Conservation (phyloP, 2,797 vertebrate genomes). For the Danio tinwini region DNA sequence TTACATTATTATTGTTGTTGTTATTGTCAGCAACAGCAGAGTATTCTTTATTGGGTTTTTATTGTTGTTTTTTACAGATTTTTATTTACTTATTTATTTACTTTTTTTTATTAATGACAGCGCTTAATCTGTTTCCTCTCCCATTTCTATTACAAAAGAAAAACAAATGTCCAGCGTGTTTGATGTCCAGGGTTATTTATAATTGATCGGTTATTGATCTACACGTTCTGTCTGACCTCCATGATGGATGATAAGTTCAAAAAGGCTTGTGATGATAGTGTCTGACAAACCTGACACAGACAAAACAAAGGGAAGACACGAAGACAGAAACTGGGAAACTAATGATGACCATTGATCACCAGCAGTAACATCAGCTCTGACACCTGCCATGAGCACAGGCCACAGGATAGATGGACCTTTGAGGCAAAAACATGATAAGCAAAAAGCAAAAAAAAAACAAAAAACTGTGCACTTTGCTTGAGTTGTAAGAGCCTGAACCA, state of each 20-base stretch:
- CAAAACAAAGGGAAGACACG: slow-evolving; percentile 37
- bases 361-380: slow-evolving; percentile 27
- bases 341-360: slow-evolving; percentile 50
- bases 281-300: slow-evolving; percentile 34
- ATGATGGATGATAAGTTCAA: slow-evolving; percentile 47
- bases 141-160: too few relatives aligned
- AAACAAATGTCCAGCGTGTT: slow-evolving; percentile 4
- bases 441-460: slow-evolving; percentile 23
- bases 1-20: too few relatives aligned
- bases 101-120: too few relatives aligned
- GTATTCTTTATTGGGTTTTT: too few relatives aligned
- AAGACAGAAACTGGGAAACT: slow-evolving; percentile 48
- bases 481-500: slow-evolving; percentile 1
- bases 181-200: slow-evolving; percentile 53
- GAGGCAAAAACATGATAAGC: slow-evolving; percentile 11
- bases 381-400: slow-evolving; percentile 13
- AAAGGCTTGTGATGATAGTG: slow-evolving; percentile 8
- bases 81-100: too few relatives aligned
- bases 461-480: neutral
- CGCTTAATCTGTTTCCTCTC: too few relatives aligned
- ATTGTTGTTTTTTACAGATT: too few relatives aligned
- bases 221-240: slow-evolving; percentile 27
- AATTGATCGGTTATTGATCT: slow-evolving; percentile 59
- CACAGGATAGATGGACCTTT: neutral
- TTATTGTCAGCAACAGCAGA: too few relatives aligned